These are phyloP conservation scores for Apotomis turbidana DNA, from an alignment of 2,888 invertebrate genomes.

Conservation along the genomic window DNA sequence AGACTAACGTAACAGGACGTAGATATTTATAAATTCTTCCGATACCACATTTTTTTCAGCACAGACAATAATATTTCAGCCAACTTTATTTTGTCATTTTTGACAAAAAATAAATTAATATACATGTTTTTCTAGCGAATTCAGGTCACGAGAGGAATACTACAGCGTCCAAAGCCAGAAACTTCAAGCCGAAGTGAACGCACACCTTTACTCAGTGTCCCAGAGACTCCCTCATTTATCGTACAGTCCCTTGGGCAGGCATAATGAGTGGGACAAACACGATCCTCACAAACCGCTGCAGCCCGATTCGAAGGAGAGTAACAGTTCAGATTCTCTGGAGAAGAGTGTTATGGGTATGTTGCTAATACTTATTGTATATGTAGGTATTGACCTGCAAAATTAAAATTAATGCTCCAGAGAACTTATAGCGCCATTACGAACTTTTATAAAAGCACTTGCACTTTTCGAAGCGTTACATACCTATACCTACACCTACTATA, in stretches of 20 bases:
- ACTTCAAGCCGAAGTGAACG: constrained; percentile 79
- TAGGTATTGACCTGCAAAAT: too few species aligned
- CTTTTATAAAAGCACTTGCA: too few species aligned
- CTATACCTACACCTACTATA: too few species aligned
- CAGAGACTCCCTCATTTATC: constrained; percentile 83
- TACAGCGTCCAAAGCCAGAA: constrained; percentile 80
- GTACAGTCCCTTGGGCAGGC: constrained; percentile 77
- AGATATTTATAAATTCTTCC: neutral
- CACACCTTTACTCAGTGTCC: constrained; percentile 84
- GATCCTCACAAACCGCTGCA: constrained; percentile 76
- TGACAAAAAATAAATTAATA: neutral
- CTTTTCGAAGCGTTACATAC: too few species aligned
- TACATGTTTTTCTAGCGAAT: constrained; percentile 67
- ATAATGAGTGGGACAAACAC: constrained; percentile 81
- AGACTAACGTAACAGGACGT: neutral
- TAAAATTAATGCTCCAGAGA: too few species aligned
- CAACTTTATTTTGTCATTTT: neutral
- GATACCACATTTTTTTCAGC: neutral
- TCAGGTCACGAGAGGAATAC: constrained; percentile 78
- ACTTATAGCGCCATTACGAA: too few species aligned
- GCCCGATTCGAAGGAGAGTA: constrained; percentile 79
- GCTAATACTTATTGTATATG: neutral
- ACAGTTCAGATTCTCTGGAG: constrained; percentile 79
- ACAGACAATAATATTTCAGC: neutral
- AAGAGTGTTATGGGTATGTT: constrained; percentile 80